Base-by-base conservation (phyloP, 2,797 vertebrate genomes). In the Australoheros facetus region DNA sequence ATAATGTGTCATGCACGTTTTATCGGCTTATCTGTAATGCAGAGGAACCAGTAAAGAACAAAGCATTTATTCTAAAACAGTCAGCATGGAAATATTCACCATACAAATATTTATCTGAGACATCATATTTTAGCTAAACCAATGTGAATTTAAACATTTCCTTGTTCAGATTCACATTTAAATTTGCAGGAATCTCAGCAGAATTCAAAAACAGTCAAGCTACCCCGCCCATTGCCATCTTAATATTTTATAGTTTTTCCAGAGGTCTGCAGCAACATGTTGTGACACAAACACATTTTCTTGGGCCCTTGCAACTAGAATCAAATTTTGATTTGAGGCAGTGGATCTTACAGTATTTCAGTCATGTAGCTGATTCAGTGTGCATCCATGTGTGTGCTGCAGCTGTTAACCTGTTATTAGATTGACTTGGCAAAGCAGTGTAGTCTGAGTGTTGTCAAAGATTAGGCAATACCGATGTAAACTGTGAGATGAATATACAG, bases 281-380 rank as follows among this genome's bases (percentile, higher is more conserved):
- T 69, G 45, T 32, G 11, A 21, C 64, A 30, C 64, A 69, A 37
- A 16, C 11, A 26, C 57, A 37, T 73, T 57, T 70, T 55, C 51
- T 11, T 6, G 14, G 58, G 26, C 45, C 0, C 45, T 53, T 51
- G 26, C 51, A 69, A 69, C 23, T 51, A 30, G 42, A 69, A 69
- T 69, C 16, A 48, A 69, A 69, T 58, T 64, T 77, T 79, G 37
- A 56, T 64, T 37, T 26, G 19, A 60, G 48, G 54, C 58, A 21
- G 73, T 76, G 64, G 55, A 64, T 87, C 77, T 79, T 58, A 26
- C 26, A 26, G 26, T 26, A 19, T 26, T 14, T 69, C 7, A 57
- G 64, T 53, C 28, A 56, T 9, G 14, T 37, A 42, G 48, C 19
- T 53, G 23, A 11, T 62, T 62, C 73, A 30, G 23, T 73, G 66